phyloP scores from a whole-genome alignment of 2,888 invertebrate species.

The Priocnemis perturbator region DNA sequence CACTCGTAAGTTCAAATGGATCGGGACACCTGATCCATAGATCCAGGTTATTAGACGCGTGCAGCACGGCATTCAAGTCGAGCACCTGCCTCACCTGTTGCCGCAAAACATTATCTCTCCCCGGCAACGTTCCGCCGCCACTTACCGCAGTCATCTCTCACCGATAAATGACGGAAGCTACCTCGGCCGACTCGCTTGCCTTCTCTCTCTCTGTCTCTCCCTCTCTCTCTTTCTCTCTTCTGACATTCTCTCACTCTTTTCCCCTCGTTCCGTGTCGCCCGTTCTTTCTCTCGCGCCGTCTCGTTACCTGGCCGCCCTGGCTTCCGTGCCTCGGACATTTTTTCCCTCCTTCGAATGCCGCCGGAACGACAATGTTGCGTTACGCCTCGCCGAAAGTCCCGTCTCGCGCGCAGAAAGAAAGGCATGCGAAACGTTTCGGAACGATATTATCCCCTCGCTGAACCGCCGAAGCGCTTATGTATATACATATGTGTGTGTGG shows the following conservation, averaged over 20 bases:
- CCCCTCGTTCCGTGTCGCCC: slow-evolving; percentile 21
- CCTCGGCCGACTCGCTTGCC: slow-evolving; percentile 45
- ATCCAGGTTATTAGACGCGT: slow-evolving; percentile 73
- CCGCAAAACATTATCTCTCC: slow-evolving; percentile 73
- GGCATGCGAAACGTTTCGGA: not conserved
- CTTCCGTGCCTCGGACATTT: slow-evolving; percentile 29
- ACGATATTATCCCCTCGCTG: too few species aligned
- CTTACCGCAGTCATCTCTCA: slow-evolving; percentile 65
- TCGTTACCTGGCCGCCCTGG: slow-evolving; percentile 1
- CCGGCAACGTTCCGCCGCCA: slow-evolving; percentile 62
- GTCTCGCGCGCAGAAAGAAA: slow-evolving; percentile 12
- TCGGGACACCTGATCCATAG: slow-evolving; percentile 73
- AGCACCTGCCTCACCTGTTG: slow-evolving; percentile 75
- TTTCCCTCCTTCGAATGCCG: slow-evolving; percentile 35
- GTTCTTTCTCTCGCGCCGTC: slow-evolving; percentile 9
- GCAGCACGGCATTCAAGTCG: slow-evolving; percentile 72
- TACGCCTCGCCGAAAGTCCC: slow-evolving; percentile 22
- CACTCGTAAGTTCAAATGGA: slow-evolving; percentile 59
- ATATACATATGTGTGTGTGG: too few species aligned
- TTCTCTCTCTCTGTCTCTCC: slow-evolving; percentile 26
- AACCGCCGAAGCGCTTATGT: too few species aligned
- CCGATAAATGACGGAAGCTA: slow-evolving; percentile 69
- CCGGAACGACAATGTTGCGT: slow-evolving; percentile 28
- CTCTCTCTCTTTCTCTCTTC: slow-evolving; percentile 32
- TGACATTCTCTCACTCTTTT: slow-evolving; percentile 22